Evolutionary conservation across 2,113 vertebrate species (phyloP).

Genomic region (Paracanthobrama guichenoti): DNA sequence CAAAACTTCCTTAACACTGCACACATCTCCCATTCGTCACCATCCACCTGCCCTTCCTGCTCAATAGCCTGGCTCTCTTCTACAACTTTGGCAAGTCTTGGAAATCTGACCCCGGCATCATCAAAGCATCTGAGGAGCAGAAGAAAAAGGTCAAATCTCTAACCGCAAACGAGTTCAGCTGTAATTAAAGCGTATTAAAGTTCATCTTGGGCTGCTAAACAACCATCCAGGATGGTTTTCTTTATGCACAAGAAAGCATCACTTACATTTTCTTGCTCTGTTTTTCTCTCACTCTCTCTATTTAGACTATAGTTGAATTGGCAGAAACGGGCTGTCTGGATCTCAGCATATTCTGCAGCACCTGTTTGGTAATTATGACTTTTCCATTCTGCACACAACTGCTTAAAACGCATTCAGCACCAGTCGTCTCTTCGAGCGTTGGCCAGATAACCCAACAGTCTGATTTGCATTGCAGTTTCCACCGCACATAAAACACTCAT

Average conservation of each 20-base stretch:
- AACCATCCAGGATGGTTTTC: not conserved
- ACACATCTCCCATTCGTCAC: conserved; percentile 93
- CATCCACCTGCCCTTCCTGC: conserved; percentile 93
- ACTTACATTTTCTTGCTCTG: not conserved
- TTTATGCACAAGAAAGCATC: not conserved
- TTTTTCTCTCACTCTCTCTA: conserved; percentile 18
- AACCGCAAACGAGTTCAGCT: not conserved
- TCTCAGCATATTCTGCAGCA: conserved; percentile 99
- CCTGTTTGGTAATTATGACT: conserved; percentile 89
- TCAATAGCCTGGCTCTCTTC: conserved; percentile 92
- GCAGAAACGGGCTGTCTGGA: conserved; percentile 97
- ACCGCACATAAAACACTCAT: not conserved
- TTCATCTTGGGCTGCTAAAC: not conserved
- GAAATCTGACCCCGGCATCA: conserved; percentile 98
- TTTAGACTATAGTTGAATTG: conserved; percentile 96
- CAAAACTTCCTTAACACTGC: conserved; percentile 82
- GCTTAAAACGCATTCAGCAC: not conserved
- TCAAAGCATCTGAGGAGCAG: conserved; percentile 98
- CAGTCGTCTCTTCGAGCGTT: not conserved
- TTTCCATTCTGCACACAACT: not conserved
- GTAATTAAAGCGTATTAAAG: too few relatives aligned
- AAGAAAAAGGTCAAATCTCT: conserved; percentile 91
- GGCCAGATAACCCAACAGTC: not conserved
- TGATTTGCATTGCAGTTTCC: conserved; percentile 30
- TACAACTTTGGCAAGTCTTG: conserved; percentile 99